A percentile compares a stretch with the other conserved stretches of the same genome.
These are phyloP conservation scores for Ginglymostoma cirratum DNA, from an alignment of 2,113 vertebrate species.

Conservation along the genomic window DNA sequence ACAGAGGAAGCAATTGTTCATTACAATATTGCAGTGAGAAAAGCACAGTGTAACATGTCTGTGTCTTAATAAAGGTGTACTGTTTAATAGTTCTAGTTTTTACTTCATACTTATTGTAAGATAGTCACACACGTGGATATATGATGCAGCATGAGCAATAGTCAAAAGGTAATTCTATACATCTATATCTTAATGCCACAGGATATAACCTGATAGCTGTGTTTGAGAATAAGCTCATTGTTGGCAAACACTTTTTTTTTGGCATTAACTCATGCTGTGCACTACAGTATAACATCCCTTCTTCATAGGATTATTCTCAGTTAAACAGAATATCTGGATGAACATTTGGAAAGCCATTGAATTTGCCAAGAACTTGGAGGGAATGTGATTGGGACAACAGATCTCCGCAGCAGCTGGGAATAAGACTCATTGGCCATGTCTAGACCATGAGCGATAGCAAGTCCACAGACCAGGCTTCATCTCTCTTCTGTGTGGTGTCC, in stretches of 20 bases:
- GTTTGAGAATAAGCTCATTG: background rate
- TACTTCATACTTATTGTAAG: background rate
- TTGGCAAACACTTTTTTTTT: background rate
- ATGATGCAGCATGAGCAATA: background rate
- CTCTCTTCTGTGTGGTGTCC: background rate
- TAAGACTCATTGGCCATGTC: background rate
- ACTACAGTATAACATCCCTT: background rate
- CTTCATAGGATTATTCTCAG: background rate
- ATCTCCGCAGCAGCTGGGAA: background rate
- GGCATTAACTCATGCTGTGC: background rate
- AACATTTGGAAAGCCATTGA: background rate
- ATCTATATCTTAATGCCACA: background rate
- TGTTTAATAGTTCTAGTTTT: background rate
- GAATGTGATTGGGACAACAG: background rate
- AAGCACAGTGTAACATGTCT: background rate
- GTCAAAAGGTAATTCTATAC: constrained; percentile 4
- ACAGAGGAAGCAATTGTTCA: background rate
- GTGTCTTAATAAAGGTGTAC: background rate
- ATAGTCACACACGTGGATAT: background rate
- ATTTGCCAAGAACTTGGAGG: background rate
- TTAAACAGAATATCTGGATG: background rate
- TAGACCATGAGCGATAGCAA: background rate
- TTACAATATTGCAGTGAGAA: background rate
- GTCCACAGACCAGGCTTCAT: background rate
- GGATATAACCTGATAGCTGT: constrained; percentile 15